These are phyloP conservation scores for Nyctibius bracteatus DNA, from an alignment of 2,113 vertebrate genomes.

Conservation along the genomic window DNA sequence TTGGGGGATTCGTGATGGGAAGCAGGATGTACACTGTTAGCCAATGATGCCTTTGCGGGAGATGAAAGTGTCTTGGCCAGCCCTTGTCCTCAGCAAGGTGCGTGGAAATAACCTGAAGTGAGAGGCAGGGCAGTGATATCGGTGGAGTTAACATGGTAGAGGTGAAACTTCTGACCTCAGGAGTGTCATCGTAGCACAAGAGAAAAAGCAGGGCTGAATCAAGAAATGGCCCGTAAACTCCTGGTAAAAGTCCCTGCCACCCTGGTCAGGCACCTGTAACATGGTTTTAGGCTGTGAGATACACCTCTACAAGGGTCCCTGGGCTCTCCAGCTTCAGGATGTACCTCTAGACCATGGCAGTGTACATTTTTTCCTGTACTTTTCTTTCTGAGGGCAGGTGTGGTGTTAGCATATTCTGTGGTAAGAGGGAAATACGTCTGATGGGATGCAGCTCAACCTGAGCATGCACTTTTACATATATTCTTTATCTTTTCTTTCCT, in stretches of 20 bases:
- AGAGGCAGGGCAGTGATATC: neutral
- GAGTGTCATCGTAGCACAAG: neutral
- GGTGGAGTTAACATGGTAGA: neutral
- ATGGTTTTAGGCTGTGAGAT: neutral
- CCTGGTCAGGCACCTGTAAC: neutral
- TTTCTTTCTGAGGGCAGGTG: neutral
- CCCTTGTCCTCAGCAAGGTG: neutral
- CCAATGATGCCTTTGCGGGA: neutral
- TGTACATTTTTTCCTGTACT: neutral
- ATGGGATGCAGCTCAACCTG: neutral
- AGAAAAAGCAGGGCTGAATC: neutral
- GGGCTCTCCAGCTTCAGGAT: neutral
- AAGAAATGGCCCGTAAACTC: neutral
- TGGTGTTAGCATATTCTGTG: neutral
- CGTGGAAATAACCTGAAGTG: neutral
- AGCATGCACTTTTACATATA: neutral
- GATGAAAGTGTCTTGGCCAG: neutral
- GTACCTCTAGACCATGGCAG: neutral
- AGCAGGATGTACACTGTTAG: rapidly evolving
- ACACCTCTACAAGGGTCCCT: neutral
- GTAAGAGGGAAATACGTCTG: neutral
- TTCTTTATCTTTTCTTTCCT: neutral
- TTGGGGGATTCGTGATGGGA: neutral
- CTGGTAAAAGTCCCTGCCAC: neutral
- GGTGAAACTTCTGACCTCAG: neutral